Conservation (phyloP, 2,797 vertebrate species). For the Onychomys leucogaster region DNA sequence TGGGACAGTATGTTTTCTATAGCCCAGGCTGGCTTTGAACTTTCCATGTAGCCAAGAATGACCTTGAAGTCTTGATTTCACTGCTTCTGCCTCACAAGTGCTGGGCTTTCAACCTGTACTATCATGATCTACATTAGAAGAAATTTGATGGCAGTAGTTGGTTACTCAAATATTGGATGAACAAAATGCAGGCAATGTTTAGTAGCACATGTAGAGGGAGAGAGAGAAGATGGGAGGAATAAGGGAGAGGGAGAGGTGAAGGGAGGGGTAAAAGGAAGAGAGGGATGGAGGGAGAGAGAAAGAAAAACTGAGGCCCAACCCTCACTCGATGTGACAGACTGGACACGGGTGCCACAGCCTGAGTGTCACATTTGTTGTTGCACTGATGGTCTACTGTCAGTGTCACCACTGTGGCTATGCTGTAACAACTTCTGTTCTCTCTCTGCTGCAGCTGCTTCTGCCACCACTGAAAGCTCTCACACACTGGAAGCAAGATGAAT, state of each 20-base stretch:
- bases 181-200: neutral
- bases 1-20: neutral
- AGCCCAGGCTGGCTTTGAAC: neutral
- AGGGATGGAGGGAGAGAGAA: neutral
- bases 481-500: neutral
- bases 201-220: neutral
- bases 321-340: neutral
- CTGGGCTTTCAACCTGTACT: neutral
- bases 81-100: neutral
- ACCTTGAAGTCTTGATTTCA: neutral
- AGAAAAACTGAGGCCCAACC: neutral
- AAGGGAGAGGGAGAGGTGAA: no score
- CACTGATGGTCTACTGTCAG: accelerated
- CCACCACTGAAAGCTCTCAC: neutral
- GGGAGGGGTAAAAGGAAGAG: accelerated
- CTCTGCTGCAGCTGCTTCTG: neutral
- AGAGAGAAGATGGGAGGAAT: no score
- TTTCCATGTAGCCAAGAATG: neutral
- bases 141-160: neutral
- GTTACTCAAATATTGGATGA: neutral
- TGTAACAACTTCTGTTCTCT: neutral
- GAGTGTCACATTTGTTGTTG: neutral
- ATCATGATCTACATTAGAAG: neutral
- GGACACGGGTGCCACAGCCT: neutral
- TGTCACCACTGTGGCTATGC: neutral